Evolutionary conservation across 2,113 vertebrate genomes (phyloP).

Genomic region (Hyaena hyaena): DNA sequence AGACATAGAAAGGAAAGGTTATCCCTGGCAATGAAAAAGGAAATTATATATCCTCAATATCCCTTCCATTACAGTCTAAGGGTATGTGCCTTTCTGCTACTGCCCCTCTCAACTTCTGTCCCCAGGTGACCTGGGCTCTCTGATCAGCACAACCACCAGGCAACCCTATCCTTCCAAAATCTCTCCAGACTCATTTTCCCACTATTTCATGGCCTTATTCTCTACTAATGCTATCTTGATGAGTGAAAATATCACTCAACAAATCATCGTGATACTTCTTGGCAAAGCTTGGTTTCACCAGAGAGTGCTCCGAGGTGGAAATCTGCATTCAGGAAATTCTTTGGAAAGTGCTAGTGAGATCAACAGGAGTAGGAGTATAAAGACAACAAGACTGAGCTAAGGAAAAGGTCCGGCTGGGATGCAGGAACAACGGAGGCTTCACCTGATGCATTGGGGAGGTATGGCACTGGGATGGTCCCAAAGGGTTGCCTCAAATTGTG

Average conservation of each 20-base stretch:
- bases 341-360: neutral
- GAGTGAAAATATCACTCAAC: neutral
- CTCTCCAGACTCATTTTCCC: neutral
- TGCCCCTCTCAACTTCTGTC: neutral
- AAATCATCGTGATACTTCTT: neutral
- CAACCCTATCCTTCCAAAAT: neutral
- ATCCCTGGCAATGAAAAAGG: neutral
- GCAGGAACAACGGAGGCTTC: neutral
- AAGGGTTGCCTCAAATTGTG: neutral
- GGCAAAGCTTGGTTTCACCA: neutral
- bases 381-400: neutral
- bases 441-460: neutral
- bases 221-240: neutral
- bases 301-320: neutral
- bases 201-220: neutral
- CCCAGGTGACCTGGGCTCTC: neutral
- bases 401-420: neutral
- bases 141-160: rapidly evolving
- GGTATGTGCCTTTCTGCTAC: neutral
- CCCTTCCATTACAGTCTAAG: neutral
- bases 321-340: neutral
- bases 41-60: neutral
- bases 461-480: neutral
- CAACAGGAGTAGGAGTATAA: neutral
- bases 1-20: neutral